Evolutionary conservation across 2,888 invertebrate species (phyloP), one percentile per base, ranked within the genome.

Genomic region (Cotesia congregata): DNA sequence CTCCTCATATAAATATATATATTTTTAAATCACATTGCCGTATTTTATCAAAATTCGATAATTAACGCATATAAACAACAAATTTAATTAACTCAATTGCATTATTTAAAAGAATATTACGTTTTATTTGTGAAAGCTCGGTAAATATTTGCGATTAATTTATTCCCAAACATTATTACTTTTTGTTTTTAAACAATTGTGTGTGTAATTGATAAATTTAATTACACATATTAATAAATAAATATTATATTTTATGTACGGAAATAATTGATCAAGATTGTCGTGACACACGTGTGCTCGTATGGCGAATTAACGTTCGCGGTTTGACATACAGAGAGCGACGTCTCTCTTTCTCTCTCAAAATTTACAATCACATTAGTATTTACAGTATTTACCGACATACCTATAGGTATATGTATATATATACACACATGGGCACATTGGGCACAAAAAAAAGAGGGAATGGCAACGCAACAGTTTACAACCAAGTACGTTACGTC

Each of bases 401-500:
- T 30, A 30, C 30, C 30, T 30, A 30, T 30, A 20, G 1, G 20
- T 20, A 20, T 20, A 20, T 20, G 1, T 20, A 20, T 20, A 30
- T 30, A 30, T 30, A 30, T 4, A 30, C 20, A 20, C 3, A 30
- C 30, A 30, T 30, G 30, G 71, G 15, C 39, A 71, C 71, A 71
- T 71, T 71, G 38, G n/a, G 7, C 60, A 59, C n/a, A 17, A 30
- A 61, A 30, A 62, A 62, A 64, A 30, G 72, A 67, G 76, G 74
- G 61, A 81, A 80, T 74, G 80, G 82, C 83, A 83, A 87, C 89
- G 89, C 89, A 89, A 89, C 86, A 88, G 87, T 89, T 88, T 88
- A 88, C 87, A 88, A 85, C 84, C 85, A 88, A 86, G 88, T 88
- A 74, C 79, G 88, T 89, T 89, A 89, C 89, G 88, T 89, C 89